Evolutionary conservation across 2,113 vertebrate genomes (phyloP).

Genomic region (Phyllostomus hastatus): DNA sequence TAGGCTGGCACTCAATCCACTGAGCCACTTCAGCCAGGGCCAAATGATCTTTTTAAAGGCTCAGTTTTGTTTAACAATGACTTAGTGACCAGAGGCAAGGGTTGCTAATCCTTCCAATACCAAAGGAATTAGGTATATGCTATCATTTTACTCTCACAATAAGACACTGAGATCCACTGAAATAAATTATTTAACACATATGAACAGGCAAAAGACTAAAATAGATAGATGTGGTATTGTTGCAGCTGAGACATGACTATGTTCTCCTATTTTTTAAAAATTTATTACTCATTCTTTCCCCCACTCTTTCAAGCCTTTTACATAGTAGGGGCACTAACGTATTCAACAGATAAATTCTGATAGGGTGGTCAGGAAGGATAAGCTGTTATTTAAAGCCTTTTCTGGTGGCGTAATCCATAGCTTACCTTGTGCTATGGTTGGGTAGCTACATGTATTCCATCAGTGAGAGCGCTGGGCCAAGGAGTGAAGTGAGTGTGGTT

Average conservation of each 20-base stretch:
- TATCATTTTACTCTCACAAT: neutral
- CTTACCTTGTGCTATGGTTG: slow-evolving; percentile 63
- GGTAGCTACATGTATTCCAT: slow-evolving; percentile 67
- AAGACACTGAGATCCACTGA: neutral
- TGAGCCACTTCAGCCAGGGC: no score
- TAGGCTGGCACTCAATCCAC: no score
- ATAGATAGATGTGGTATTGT: neutral
- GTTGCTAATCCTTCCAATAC: neutral
- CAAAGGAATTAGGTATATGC: neutral
- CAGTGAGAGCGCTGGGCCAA: slow-evolving; percentile 12
- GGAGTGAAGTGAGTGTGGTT: slow-evolving; percentile 56
- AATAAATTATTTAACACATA: slow-evolving; percentile 15
- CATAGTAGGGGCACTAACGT: neutral
- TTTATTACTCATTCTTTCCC: neutral
- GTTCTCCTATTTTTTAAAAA: neutral
- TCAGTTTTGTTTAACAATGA: neutral
- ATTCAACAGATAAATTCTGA: neutral
- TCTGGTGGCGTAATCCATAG: slow-evolving; percentile 30
- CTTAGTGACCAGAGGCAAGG: neutral
- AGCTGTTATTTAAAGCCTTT: slow-evolving; percentile 16
- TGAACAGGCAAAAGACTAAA: neutral
- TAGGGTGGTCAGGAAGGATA: neutral
- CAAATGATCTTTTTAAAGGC: neutral
- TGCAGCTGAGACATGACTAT: neutral
- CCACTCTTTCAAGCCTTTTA: neutral